Evolutionary conservation across 2,113 vertebrate species (phyloP), one percentile per base, ranked within the genome.

Genomic region (Serilophus lunatus): DNA sequence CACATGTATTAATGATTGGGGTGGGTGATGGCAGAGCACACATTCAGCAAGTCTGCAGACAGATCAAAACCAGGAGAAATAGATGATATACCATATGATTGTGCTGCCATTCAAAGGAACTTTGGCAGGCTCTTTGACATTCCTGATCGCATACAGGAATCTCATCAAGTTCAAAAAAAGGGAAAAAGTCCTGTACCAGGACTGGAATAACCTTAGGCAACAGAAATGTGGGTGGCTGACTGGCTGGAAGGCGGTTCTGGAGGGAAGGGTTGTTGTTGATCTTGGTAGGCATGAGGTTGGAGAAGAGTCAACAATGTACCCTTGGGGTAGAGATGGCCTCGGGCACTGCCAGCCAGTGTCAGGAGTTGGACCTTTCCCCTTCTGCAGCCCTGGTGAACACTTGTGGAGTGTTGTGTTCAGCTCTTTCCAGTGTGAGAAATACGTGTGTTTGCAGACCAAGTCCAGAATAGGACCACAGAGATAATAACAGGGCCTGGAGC

Each of bases 81-180:
- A 29, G 13, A 4, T 64, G 56, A 31, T 82, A 3, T 0, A 25
- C 6, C 17, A 16, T 45, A 25, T 28, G 19, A 13, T 17, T 31
- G 33, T 56, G 54, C 60, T 50, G 60, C 64, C 6, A 1, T 49
- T 83, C 53, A 45, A 3, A 84, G 42, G 51, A 6, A 18, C 40
- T 65, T 36, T 0, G 0, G 14, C 26, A 60, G 64, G 18, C 65
- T 12, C 18, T 61, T 38, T 5, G 26, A 42, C n/a, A 7, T 28
- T 8, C 24, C 33, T 74, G 72, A 57, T 4, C 38, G 6, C 26
- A 56, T 82, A 31, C 12, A n/a, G 56, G 31, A 53, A 51, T 42
- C 31, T 31, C 22, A 56, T 38, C 16, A 45, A 47, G 28, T 63
- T 51, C 8, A 49, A 38, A 15, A 38, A 63, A 31, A 38, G 22